Percentiles rank a stretch among this genome's conserved stretches.
Conservation (phyloP, 2,113 vertebrate species). For the Sinocyclocheilus grahami region DNA sequence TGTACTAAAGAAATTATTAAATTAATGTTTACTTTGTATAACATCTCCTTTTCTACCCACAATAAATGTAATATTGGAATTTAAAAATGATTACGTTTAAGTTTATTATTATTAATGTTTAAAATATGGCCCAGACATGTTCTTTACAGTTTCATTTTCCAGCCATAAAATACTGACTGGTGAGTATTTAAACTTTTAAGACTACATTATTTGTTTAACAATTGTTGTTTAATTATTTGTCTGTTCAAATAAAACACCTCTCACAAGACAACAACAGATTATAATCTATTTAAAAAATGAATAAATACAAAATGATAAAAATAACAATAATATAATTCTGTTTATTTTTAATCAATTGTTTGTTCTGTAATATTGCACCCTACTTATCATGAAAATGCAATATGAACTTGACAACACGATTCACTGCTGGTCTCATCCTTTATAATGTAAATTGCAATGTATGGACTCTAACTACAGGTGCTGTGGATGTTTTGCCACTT, state of each 20-base stretch:
- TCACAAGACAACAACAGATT: not conserved
- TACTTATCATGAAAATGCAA: not conserved
- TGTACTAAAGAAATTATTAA: not conserved
- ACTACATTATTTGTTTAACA: not conserved
- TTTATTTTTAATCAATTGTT: not conserved
- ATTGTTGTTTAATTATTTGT: not conserved
- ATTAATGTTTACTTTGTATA: not conserved
- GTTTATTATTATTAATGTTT: not conserved
- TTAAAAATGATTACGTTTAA: not conserved
- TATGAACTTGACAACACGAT: not conserved
- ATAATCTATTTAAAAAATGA: no score
- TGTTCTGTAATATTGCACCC: not conserved
- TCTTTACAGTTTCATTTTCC: not conserved
- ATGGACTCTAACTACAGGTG: not conserved
- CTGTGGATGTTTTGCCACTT: not conserved
- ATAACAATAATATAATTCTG: not conserved
- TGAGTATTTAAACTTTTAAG: not conserved
- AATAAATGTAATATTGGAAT: not conserved
- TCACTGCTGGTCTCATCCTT: not conserved
- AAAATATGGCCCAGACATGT: not conserved
- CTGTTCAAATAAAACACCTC: not conserved
- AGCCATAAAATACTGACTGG: not conserved
- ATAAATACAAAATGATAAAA: no score
- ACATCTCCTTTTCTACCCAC: not conserved
- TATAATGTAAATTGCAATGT: not conserved